Conservation (phyloP, 2,113 vertebrate species). For the Pomatostomus ruficeps region DNA sequence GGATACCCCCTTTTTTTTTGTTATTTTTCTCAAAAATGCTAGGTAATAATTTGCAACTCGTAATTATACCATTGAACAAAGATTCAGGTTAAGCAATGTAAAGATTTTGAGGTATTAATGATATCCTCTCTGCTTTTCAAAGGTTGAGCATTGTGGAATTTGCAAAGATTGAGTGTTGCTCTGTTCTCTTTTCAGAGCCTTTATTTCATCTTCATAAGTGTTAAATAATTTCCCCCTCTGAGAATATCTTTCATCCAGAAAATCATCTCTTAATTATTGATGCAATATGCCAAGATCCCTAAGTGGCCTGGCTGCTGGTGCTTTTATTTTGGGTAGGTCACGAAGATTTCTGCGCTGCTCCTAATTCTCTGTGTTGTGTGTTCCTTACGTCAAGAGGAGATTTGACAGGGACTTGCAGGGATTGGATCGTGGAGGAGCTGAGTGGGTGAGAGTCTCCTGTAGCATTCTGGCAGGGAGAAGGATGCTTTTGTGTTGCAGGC, state of each 20-base stretch:
- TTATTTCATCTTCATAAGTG: neutral
- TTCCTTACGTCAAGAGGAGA: neutral
- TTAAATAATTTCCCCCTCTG: neutral
- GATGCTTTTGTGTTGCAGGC: neutral
- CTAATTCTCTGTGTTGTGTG: neutral
- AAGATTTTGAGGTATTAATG: constrained; percentile 33
- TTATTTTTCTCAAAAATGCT: neutral
- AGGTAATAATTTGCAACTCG: constrained; percentile 34
- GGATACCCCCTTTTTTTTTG: constrained; percentile 17
- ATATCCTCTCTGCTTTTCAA: neutral
- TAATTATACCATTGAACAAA: neutral
- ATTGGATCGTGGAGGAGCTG: neutral
- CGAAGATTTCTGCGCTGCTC: neutral
- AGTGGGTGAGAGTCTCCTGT: constrained; percentile 32
- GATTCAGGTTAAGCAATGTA: constrained; percentile 30
- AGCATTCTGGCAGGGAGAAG: neutral
- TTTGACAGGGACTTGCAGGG: neutral
- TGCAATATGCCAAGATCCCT: neutral
- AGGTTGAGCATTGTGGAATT: neutral
- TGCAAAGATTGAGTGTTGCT: neutral
- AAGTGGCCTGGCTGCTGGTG: neutral
- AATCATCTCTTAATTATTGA: neutral
- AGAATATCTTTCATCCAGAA: neutral
- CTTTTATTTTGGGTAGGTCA: neutral
- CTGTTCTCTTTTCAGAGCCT: neutral